Conservation (phyloP, 2,113 vertebrate species). For the Stigmatopora argus region DNA sequence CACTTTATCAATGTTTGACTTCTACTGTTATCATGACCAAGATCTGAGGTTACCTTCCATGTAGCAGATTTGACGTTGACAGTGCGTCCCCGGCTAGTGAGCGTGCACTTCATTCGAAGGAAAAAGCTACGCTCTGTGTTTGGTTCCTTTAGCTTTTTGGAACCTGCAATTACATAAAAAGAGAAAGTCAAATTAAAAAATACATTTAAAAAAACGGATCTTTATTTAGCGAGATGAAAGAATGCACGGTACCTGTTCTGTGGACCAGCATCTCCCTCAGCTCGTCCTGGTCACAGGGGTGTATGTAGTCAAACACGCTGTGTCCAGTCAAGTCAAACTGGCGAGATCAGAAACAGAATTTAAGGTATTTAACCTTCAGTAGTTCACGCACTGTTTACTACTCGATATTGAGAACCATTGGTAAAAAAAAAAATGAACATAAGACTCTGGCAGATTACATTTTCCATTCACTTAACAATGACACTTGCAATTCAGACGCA, state of each 20-base stretch:
- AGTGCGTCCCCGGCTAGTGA: conserved; percentile 92
- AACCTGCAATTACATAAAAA: conserved; percentile 67
- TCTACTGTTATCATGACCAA: not conserved
- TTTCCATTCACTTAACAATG: not conserved
- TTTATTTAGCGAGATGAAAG: conserved; percentile 2
- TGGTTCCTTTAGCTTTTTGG: conserved; percentile 86
- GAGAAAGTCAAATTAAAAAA: not conserved
- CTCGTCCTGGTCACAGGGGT: conserved; percentile 97
- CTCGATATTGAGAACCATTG: not conserved
- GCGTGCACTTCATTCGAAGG: conserved; percentile 95
- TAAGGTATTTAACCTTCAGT: not conserved
- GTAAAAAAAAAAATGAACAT: not conserved
- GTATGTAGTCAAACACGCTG: conserved; percentile 94
- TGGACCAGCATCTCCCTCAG: conserved; percentile 92
- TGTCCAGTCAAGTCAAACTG: conserved; percentile 96
- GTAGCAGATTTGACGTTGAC: conserved; percentile 98
- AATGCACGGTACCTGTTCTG: conserved; percentile 78
- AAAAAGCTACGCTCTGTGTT: conserved; percentile 91
- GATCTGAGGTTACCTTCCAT: conserved; percentile 81
- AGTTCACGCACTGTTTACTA: not conserved
- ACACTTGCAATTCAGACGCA: conserved; percentile 44
- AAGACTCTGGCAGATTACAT: not conserved
- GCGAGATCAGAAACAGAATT: conserved; percentile 26
- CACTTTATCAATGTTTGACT: not conserved
- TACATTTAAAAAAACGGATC: not conserved